Evolutionary conservation across 2,888 invertebrate species (phyloP), one percentile per base, ranked within the genome.

Genomic region (Drosophila atroscutellata): DNA sequence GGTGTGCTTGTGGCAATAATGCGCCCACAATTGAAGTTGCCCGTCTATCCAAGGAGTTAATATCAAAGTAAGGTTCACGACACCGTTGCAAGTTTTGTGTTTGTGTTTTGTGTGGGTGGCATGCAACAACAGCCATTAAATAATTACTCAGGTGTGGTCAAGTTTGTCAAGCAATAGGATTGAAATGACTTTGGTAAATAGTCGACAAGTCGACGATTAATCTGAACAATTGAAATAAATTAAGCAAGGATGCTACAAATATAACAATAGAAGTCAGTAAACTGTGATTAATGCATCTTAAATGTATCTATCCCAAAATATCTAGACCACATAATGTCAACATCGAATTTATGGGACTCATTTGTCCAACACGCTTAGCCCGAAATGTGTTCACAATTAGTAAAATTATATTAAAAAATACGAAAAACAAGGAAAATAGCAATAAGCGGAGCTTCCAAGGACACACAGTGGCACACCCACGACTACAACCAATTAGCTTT

Each of bases 401-500:
- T 72, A n/a, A 72, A 77, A 79, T 77, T 79, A 64, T 77, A 64
- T 64, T 50, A 54, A 56, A 66, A 74, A 74, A 45, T 30, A 26
- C 24, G 30, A 26, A 32, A n/a, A 42, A 20, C 59, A 56, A 26
- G 37, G 58, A 42, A 9, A 62, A 45, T 9, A 55, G 20, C 20
- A 65, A 45, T 11, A 61, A n/a, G 51, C 36, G 56, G 51, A 52
- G 32, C 45, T 26, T 30, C 52, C 52, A 34, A 62, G 67, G 69
- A 57, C 24, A 30, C 24, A 30, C 5, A 54, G 57, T 57, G 65
- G 42, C 72, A 65, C 72, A 58, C 73, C 78, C 72, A 70, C 56
- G 58, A 72, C 64, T 70, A 66, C 64, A 76, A 79, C 75, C 81
- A 83, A 85, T 83, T 85, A 81, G 81, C 75, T 86, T 78, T 59